Percentiles rank a stretch among this genome's conserved stretches.
phyloP scores from a whole-genome alignment of 1,140 invertebrate genomes.

The Choristoneura fumiferana region DNA sequence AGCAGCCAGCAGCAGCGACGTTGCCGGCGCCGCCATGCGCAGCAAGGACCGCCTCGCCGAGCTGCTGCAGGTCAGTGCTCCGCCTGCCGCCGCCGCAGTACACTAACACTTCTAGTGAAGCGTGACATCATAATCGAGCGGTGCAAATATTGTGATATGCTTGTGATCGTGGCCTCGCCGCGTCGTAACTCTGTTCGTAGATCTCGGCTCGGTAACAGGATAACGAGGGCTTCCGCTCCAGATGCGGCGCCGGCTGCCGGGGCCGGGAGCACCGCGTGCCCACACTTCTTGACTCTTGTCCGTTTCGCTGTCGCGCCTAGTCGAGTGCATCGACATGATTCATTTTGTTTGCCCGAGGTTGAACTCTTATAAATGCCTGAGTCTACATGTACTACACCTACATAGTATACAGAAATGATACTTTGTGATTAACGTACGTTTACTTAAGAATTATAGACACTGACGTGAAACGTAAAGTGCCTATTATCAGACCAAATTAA shows the following conservation, averaged over 20 bases:
- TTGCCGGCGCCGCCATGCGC: conserved; percentile 37
- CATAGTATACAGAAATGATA: too few relatives aligned
- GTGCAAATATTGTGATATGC: conserved; percentile 2
- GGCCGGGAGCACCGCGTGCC: too few relatives aligned
- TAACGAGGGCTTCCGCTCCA: conserved; percentile 13
- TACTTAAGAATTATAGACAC: too few relatives aligned
- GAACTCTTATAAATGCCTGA: too few relatives aligned
- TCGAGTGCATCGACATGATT: neutral
- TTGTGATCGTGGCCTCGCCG: neutral
- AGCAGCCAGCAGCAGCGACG: too few relatives aligned
- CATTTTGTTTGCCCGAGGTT: too few relatives aligned
- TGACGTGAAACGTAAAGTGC: too few relatives aligned
- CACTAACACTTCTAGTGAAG: neutral
- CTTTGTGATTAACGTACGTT: too few relatives aligned
- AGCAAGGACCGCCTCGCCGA: conserved; percentile 58
- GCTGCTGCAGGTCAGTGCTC: conserved; percentile 47
- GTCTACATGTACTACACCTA: too few relatives aligned
- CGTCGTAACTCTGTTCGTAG: conserved; percentile 8
- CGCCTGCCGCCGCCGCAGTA: neutral
- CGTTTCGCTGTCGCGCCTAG: neutral
- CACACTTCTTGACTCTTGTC: neutral
- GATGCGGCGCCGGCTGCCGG: neutral
- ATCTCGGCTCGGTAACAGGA: neutral
- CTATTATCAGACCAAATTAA: too few relatives aligned
- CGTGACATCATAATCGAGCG: neutral